Base-by-base conservation (phyloP, 2,797 vertebrate genomes). In the Megalops cyprinoides region DNA sequence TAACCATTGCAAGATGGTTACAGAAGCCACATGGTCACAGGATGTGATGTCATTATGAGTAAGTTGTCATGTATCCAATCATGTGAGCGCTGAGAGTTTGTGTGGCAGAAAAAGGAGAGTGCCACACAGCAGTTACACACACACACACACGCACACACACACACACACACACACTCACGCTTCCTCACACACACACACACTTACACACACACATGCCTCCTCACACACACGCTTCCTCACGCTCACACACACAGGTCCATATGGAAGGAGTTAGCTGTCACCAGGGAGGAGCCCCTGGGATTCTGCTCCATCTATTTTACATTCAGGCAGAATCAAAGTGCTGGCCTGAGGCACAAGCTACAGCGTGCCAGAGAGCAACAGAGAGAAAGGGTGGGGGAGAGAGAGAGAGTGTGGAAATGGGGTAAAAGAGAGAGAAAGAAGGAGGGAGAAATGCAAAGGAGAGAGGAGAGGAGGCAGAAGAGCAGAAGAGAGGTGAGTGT, bases 131-230 rank as follows among this genome's bases (percentile, higher is more conserved):
- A n/a, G n/a, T n/a, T n/a, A 15, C 28, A 48, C 81, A 42, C 23
- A 44, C 65, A 83, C 74, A 20, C 74, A 75, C 60, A 39, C 80
- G 84, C 75, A 60, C 84, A 15, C 12, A 67, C 60, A 60, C 23
- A 60, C 10, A 5, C 56, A 37, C 2, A 18, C 60, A 18, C 62
- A 37, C 15, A 20, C 12, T 20, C 62, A 65, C 28, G 5, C 31
- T 39, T 8, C 34, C 28, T 65, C 60, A 65, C 25, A 31, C 7
- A 31, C 60, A 34, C 7, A 65, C 60, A 34, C 60, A 75, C 23
- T 20, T 34, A 79, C 78, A 73, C 9, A 51, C 48, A 51, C 48
- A 15, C 6, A 51, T n/a, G n/a, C 55, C 25, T 8, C 18, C 49
- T 53, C 51, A 34, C 55, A 10, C 51, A 5, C 1, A 28, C 73